Evolutionary conservation across 2,113 vertebrate species (phyloP), one percentile per base, ranked within the genome.

Genomic region (Ailurus styani): DNA sequence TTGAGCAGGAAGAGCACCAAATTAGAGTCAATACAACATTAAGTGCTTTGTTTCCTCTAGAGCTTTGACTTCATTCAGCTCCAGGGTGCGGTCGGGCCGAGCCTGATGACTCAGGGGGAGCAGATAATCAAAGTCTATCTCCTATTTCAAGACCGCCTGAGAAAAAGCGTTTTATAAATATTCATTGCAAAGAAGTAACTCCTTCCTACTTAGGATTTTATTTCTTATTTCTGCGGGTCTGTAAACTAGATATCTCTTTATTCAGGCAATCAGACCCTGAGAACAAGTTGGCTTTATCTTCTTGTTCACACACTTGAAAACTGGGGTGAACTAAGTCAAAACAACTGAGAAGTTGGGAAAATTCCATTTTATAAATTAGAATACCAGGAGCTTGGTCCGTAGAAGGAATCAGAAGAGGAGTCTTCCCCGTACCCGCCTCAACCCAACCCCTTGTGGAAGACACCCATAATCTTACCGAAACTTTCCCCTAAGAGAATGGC

Each of bases 41-140:
- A 21, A 37, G 25, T 57, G 2, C 15, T 77, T 52, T 66, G n/a
- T 73, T 20, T 52, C 8, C 25, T 89, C 27, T 45, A 37, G 17
- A 21, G 25, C 13, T 34, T 34, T 14, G 27, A 55, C 47, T 73
- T n/a, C 9, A 25, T 60, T 10, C 17, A 57, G 84, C 31, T 72
- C 55, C 64, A 0, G 0, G 18, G 27, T 27, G 50, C 1, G 0
- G 7, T 45, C 18, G 42, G 7, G 18, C 73, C 23, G 29, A 87
- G 3, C 2, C 25, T 37, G 15, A 31, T 64, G 54, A 72, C 11
- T 37, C 37, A 31, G 45, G 2, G 42, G 47, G 21, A 91, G 42
- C 31, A 45, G 21, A 57, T 40, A 17, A 37, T 31, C 8, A 7
- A 4, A 2, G 4, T 40, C 72, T 60, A 8, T 42, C 73, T 87